Evolutionary conservation across 2,113 vertebrate genomes (phyloP).

Genomic region (Lampris megalopsis): DNA sequence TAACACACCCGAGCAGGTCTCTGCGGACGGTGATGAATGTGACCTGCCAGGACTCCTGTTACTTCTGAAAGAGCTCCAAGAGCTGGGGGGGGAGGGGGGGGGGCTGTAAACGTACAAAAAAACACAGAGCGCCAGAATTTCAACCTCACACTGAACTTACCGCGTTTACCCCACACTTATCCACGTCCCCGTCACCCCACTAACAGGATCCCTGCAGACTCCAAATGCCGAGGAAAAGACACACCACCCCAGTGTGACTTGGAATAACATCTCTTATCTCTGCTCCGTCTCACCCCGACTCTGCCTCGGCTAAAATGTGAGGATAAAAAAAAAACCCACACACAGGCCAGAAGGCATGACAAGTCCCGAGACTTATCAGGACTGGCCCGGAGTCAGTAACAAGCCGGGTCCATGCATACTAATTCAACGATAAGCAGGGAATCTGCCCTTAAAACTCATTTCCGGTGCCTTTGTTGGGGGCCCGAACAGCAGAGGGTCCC

Average conservation of each 20-base stretch:
- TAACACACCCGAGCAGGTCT: conserved; percentile 1
- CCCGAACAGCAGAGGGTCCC: neutral
- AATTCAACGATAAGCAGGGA: conserved; percentile 15
- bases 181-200: conserved; percentile 5
- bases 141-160: conserved; percentile 52
- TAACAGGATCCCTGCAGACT: conserved; percentile 19
- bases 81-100: neutral
- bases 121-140: conserved; percentile 17
- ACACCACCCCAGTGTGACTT: conserved; percentile 12
- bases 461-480: conserved; percentile 11
- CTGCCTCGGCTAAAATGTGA: neutral
- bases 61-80: conserved; percentile 31
- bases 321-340: neutral
- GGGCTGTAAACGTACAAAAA: conserved; percentile 12
- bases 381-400: neutral
- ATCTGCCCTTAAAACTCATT: conserved; percentile 29
- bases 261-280: conserved; percentile 9
- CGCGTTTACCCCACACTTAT: conserved; percentile 17
- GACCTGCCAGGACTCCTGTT: conserved; percentile 28
- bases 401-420: conserved; percentile 15
- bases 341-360: neutral
- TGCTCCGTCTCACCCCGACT: neutral
- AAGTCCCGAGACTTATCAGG: neutral
- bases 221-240: conserved; percentile 11
- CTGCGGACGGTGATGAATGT: conserved; percentile 36